Evolutionary conservation across 2,888 invertebrate genomes (phyloP).

Genomic region (Tipula vernalis): DNA sequence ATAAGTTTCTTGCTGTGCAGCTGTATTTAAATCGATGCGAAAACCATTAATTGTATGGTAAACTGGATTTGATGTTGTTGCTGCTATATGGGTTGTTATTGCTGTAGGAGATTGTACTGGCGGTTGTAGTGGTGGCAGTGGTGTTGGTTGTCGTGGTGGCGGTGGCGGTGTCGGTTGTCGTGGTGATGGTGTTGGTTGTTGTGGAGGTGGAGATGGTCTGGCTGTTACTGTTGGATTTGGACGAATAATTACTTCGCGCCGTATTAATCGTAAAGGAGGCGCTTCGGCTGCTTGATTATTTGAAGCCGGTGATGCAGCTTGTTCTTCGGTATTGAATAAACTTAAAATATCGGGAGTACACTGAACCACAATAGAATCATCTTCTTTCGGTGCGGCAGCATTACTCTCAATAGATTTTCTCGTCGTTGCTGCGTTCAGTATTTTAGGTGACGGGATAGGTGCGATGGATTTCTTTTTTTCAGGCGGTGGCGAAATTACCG

Average conservation of each 20-base stretch:
- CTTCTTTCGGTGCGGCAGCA: constrained; percentile 13
- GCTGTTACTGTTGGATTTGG: neutral
- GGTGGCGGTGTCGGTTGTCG: constrained; percentile 16
- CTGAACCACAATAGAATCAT: constrained; percentile 41
- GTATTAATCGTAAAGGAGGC: neutral
- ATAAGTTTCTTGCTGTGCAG: constrained; percentile 34
- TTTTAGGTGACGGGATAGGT: constrained; percentile 12
- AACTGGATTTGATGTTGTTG: constrained; percentile 24
- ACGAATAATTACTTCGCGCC: neutral
- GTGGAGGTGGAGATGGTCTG: constrained; percentile 14
- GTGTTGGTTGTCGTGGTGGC: constrained; percentile 16
- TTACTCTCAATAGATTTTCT: neutral
- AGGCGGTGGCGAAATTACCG: neutral
- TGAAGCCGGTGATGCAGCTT: neutral
- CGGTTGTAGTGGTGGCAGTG: constrained; percentile 16
- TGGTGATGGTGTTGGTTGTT: constrained; percentile 16
- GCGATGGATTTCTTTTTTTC: constrained; percentile 9
- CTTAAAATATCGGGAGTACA: constrained; percentile 46
- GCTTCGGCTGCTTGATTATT: neutral
- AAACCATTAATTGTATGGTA: constrained; percentile 35
- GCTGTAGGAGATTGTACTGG: constrained; percentile 14
- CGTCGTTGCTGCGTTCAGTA: neutral
- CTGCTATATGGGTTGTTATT: constrained; percentile 10
- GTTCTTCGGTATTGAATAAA: constrained; percentile 20
- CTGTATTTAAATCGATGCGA: constrained; percentile 35